These are phyloP conservation scores for Alcedo quadribrachys DNA, from an alignment of 2,797 vertebrate genomes.

Conservation along the genomic window DNA sequence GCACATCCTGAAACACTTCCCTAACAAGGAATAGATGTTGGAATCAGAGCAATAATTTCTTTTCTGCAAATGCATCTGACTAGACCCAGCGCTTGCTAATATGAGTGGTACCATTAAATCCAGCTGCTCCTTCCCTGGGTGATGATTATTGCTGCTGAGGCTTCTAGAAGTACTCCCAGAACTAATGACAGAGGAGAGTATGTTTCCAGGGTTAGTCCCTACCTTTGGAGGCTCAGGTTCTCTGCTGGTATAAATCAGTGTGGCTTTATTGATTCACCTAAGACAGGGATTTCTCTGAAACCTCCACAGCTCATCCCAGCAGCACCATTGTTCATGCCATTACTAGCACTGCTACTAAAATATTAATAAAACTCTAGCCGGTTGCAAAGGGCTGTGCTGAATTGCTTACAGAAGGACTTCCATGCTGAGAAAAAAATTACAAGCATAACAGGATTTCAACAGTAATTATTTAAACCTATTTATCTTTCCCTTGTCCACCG, in stretches of 20 bases:
- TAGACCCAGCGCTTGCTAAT: background rate
- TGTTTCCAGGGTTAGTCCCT: background rate
- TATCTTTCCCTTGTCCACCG: constrained; percentile 42
- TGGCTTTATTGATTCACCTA: constrained; percentile 5
- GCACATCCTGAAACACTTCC: background rate
- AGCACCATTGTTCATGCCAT: background rate
- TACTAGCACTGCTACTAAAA: background rate
- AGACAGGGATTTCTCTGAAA: constrained; percentile 20
- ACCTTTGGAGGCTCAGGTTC: background rate
- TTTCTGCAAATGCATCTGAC: background rate
- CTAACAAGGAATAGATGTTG: background rate
- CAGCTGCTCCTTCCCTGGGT: background rate
- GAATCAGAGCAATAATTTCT: background rate
- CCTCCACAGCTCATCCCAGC: constrained; percentile 7
- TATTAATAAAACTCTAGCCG: constrained; percentile 41
- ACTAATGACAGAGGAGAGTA: background rate
- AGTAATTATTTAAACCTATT: constrained; percentile 58
- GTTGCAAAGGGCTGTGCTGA: constrained; percentile 40
- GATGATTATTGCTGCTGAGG: background rate
- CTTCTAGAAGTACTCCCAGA: background rate
- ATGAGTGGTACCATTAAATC: background rate
- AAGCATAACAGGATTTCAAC: constrained; percentile 34
- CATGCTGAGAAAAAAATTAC: constrained; percentile 68
- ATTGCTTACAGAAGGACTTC: constrained; percentile 42
- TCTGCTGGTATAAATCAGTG: background rate